Conservation (phyloP, 2,888 invertebrate genomes). For the Meliscaeva auricollis region DNA sequence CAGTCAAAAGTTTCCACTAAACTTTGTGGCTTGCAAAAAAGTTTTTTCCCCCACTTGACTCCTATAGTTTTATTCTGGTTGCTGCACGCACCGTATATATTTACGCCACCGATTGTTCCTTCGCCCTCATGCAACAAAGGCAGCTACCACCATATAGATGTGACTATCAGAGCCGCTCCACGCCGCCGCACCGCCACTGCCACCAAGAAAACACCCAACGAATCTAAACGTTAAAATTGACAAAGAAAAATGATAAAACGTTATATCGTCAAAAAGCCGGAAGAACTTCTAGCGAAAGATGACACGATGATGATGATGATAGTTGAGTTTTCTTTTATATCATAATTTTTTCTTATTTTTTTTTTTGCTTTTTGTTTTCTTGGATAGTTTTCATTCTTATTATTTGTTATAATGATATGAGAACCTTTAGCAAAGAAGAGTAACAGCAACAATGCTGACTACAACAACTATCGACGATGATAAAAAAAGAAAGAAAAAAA, state of each 20-base stretch:
- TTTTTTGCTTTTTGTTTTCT: conserved; percentile 23
- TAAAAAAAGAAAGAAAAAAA: conserved; percentile 12
- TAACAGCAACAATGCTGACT: neutral
- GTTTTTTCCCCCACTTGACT: conserved; percentile 40
- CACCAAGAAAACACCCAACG: conserved; percentile 38
- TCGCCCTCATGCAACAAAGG: neutral
- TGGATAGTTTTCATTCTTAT: conserved; percentile 66
- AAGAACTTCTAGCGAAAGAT: conserved; percentile 69
- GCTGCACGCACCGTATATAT: conserved; percentile 19
- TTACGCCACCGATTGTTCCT: conserved; percentile 1
- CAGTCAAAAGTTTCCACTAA: conserved; percentile 58
- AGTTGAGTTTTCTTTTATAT: conserved; percentile 35
- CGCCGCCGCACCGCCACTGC: neutral
- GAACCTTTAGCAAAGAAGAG: conserved; percentile 52
- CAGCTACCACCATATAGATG: neutral
- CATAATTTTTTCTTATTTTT: neutral
- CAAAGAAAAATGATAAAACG: conserved; percentile 75
- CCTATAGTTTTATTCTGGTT: conserved; percentile 31
- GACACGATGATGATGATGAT: conserved; percentile 71
- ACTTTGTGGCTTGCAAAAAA: conserved; percentile 28
- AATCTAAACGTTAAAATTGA: conserved; percentile 72
- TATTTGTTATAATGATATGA: conserved; percentile 68
- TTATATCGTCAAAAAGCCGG: conserved; percentile 71
- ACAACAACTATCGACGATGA: conserved; percentile 21
- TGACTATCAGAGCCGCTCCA: neutral